Evolutionary conservation across 2,888 invertebrate species (phyloP), one percentile per base, ranked within the genome.

Genomic region (Xestia c-nigrum): DNA sequence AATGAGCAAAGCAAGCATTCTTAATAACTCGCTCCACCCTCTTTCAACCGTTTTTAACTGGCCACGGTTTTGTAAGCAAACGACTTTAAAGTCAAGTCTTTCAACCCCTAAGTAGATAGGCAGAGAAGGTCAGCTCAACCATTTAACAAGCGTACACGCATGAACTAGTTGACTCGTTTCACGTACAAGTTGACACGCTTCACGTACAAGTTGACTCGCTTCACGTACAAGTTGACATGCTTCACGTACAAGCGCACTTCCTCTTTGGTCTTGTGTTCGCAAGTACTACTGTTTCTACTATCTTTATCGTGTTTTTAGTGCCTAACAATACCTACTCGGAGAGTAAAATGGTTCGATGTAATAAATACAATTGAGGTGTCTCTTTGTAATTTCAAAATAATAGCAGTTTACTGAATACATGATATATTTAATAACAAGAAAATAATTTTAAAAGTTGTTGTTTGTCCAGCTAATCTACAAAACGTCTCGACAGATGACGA

Each of bases 51-150:
- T 59, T 46, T 81, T 65, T 76, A 85, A 76, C 85, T 81, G 82
- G 64, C 71, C 55, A 72, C 72, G 69, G 61, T 72, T 76, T 64
- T 85, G 61, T 85, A 57, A 81, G 68, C 55, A 69, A 81, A 85
- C 69, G 81, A 80, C 72, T 81, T 71, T 66, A 40, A 76, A 74
- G 63, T 81, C 52, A 50, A 81, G 68, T 69, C 24, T 21, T 55
- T 72, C 38, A 50, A 52, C 24, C 66, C 74, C 31, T n/a, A 1
- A 31, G 40, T 19, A 31, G 1, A 40, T 10, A 46, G 0, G 24
- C 10, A 19, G 1, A 61, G 61, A 61, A 61, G 61, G 31, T 5
- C 4, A 38, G 59, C 38, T 38, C 46, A 43, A 43, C 1, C 38
- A 5, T 47, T n/a, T 21, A 12, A 61, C 5, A 1, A 12, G 1